Percentiles rank a stretch among this genome's conserved stretches.
Conservation (phyloP, 2,797 vertebrate genomes). For the Lepidocolaptes lacrymiger region DNA sequence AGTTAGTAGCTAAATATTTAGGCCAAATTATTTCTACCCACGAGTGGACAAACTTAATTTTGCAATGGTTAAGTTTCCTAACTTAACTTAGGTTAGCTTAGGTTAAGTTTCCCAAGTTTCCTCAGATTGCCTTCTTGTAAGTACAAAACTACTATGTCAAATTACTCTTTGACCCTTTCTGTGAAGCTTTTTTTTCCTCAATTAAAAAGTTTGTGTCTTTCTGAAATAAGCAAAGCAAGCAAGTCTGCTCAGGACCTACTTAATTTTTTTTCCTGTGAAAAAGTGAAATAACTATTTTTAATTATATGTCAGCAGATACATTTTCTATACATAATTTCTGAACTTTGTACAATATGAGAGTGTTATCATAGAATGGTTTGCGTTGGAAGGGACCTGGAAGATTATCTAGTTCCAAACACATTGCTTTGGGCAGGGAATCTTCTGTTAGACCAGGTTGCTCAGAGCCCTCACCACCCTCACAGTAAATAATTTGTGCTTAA, state of each 20-base stretch:
- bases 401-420: not conserved
- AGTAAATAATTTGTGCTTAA: not conserved
- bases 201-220: not conserved
- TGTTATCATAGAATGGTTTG: not conserved
- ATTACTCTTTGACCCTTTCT: not conserved
- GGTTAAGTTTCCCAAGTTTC: no score
- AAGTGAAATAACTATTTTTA: not conserved
- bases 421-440: not conserved
- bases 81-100: no score
- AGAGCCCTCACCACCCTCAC: not conserved
- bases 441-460: not conserved
- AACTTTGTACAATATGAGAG: not conserved
- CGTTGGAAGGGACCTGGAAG: not conserved
- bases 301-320: not conserved
- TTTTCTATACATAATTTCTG: not conserved
- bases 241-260: not conserved
- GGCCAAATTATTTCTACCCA: not conserved
- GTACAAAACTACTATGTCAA: not conserved
- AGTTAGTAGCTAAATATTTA: not conserved
- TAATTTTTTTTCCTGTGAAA: not conserved
- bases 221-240: not conserved
- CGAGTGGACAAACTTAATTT: not conserved
- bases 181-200: not conserved
- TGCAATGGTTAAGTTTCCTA: not conserved
- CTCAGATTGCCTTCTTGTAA: not conserved